A percentile compares a stretch with the other conserved stretches of the same genome.
Conservation (phyloP, 2,113 vertebrate genomes). For the Ascaphus truei region DNA sequence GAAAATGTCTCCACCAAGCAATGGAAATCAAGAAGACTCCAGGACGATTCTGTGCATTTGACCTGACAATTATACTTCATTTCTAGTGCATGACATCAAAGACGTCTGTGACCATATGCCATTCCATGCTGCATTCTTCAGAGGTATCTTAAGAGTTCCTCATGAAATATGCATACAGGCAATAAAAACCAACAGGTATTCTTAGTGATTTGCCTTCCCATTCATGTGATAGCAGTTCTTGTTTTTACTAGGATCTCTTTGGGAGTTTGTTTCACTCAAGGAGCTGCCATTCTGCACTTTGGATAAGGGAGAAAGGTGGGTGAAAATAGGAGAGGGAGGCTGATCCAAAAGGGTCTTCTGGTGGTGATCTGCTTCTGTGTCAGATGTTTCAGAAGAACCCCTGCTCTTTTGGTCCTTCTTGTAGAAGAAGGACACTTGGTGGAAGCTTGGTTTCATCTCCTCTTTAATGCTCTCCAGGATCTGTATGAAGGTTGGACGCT, state of each 20-base stretch:
- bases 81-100: no score
- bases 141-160: not conserved
- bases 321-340: fast-evolving
- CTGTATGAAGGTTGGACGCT: constrained; percentile 61
- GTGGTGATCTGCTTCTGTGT: not conserved
- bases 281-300: not conserved
- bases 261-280: not conserved
- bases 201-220: constrained; percentile 39
- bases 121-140: not conserved
- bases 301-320: not conserved
- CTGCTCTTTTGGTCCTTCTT: constrained; percentile 40
- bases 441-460: constrained; percentile 57
- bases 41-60: no score
- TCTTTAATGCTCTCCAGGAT: constrained; percentile 64
- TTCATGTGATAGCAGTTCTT: constrained; percentile 42
- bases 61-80: no score
- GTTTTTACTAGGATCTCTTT: not conserved
- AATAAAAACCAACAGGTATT: not conserved
- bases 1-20: no score
- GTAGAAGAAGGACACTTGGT: constrained; percentile 63
- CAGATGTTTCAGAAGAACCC: constrained; percentile 10
- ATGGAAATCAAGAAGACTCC: no score
- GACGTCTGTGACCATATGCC: not conserved
- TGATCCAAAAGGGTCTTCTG: constrained; percentile 12
- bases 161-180: no score